Evolutionary conservation across 2,797 vertebrate genomes (phyloP), one percentile per base, ranked within the genome.

Genomic region (Cheirogaleus major): DNA sequence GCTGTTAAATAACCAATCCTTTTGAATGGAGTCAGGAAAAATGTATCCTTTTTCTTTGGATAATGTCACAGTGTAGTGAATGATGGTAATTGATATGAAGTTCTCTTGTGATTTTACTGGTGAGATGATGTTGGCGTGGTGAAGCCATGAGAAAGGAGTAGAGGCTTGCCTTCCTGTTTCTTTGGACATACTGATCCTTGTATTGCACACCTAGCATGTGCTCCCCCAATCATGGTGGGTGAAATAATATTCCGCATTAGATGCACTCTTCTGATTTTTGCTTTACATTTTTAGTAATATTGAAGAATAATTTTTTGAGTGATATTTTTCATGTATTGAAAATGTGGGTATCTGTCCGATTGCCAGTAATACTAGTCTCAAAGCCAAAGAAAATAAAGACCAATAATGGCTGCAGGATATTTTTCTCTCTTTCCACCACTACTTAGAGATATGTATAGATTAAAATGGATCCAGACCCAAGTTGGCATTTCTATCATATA

Each of bases 201-300:
- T n/a, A 25, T 3, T 72, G 13, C 6, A 27, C 1, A 59, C 4
- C 27, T n/a, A 81, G 7, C 6, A 13, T 32, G 22, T 57, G 86
- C 43, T 87, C 63, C 30, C 35, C 32, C 57, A 52, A 30, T 27
- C 38, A 89, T 23, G 38, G 25, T 59, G 15, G 35, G 4, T 52
- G 22, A 96, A 94, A 84, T 83, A 90, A 67, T 80, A 90, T 87
- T 80, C 48, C 4, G 30, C 15, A 43, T 69, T 75, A 72, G 38
- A 63, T 57, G 27, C 57, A 67, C 27, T 25, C 11, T 67, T 35
- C 10, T 87, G 89, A 89, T 57, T 95, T 93, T 93, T 89, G 67
- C 70, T 93, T 85, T 18, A 65, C 48, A 59, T 27, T 57, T 92
- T 93, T 65, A 82, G 17, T 79, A 78, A 30, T 25, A 72, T 18